Evolutionary conservation across 2,113 vertebrate species (phyloP).

Genomic region (Ophthalmolycus amberensis): DNA sequence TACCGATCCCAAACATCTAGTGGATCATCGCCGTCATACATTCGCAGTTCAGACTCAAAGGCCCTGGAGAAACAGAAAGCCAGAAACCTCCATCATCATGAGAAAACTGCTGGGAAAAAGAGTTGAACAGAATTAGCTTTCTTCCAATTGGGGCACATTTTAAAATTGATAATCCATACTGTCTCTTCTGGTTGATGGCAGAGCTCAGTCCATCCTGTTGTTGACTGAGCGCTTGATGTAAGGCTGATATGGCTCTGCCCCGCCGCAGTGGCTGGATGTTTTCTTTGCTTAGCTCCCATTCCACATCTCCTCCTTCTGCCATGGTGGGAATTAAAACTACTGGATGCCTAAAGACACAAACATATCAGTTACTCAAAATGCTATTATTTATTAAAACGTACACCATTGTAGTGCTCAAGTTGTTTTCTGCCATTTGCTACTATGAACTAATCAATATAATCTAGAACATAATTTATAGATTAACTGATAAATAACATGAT

Average conservation of each 20-base stretch:
- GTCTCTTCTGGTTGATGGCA: slow-evolving; percentile 87
- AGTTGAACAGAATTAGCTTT: background rate
- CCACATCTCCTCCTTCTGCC: slow-evolving; percentile 87
- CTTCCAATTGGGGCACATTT: background rate
- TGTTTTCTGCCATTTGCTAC: background rate
- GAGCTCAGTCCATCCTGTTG: slow-evolving; percentile 85
- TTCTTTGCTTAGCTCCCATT: slow-evolving; percentile 97
- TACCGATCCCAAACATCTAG: slow-evolving; percentile 85
- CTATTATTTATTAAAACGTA: background rate
- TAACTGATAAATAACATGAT: background rate
- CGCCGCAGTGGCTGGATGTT: slow-evolving; percentile 94
- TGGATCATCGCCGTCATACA: slow-evolving; percentile 84
- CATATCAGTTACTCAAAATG: background rate
- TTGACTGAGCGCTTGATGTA: slow-evolving; percentile 89
- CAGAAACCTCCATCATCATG: background rate
- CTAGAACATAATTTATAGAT: background rate
- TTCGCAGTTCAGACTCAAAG: slow-evolving; percentile 83
- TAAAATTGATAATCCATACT: slow-evolving; percentile 77
- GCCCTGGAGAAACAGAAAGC: slow-evolving; percentile 59
- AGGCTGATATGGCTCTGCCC: slow-evolving; percentile 87
- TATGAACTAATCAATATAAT: background rate
- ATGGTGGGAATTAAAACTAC: slow-evolving; percentile 64
- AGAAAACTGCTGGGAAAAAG: background rate
- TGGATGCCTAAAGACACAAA: background rate
- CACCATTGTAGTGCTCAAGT: background rate